Conservation (phyloP, 2,113 vertebrate species). For the Danio rerio region GRCz12tu NC_133179.1:32109001-32109500, state of each 20-base stretch:
- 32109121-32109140: too few relatives aligned
- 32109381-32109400: background rate
- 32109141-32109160: too few relatives aligned
- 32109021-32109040: too few relatives aligned
- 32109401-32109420: background rate
- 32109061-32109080: too few relatives aligned
- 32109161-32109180: background rate
- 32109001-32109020: too few relatives aligned
- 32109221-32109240: background rate
- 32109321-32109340: background rate
- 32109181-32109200: background rate
- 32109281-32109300: background rate
- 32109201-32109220: background rate
- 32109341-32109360: background rate
- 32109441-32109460: too few relatives aligned
- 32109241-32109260: slow-evolving; percentile 3
- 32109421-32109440: too few relatives aligned
- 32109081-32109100: too few relatives aligned
- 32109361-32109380: background rate
- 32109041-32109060: too few relatives aligned
- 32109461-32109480: too few relatives aligned
- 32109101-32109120: too few relatives aligned
- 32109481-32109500: too few relatives aligned
- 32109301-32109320: background rate
- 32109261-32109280: background rate